Evolutionary conservation across 2,888 invertebrate species (phyloP).

Genomic region (Cylloceria caligata): DNA sequence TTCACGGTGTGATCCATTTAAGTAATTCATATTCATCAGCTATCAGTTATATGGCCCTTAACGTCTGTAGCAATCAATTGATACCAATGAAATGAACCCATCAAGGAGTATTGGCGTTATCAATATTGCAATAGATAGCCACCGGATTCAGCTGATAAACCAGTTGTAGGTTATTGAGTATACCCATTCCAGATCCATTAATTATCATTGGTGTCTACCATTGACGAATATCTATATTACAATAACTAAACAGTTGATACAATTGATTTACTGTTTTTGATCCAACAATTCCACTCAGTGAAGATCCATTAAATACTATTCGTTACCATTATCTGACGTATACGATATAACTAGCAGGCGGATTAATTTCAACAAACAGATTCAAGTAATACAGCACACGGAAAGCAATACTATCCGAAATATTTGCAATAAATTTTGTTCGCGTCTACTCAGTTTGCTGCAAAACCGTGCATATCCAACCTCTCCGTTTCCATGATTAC

Average conservation of each 20-base stretch:
- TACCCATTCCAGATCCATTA: no score
- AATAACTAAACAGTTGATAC: no score
- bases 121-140: no score
- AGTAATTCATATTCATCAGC: background rate
- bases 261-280: no score
- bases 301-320: no score
- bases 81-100: background rate
- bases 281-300: no score
- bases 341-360: background rate
- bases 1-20: background rate
- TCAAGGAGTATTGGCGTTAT: background rate
- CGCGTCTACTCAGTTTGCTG: background rate
- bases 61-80: background rate
- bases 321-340: background rate
- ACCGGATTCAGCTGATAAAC: no score
- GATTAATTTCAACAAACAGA: background rate
- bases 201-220: no score
- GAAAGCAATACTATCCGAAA: background rate
- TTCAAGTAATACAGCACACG: background rate
- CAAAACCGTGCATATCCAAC: background rate
- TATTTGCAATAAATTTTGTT: conserved; percentile 10
- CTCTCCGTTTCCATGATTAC: conserved; percentile 44
- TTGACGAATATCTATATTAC: no score
- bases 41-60: background rate
- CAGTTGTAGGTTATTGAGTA: no score